Base-by-base conservation (phyloP, 2,888 invertebrate genomes). In the Tolmerus cingulatus region DNA sequence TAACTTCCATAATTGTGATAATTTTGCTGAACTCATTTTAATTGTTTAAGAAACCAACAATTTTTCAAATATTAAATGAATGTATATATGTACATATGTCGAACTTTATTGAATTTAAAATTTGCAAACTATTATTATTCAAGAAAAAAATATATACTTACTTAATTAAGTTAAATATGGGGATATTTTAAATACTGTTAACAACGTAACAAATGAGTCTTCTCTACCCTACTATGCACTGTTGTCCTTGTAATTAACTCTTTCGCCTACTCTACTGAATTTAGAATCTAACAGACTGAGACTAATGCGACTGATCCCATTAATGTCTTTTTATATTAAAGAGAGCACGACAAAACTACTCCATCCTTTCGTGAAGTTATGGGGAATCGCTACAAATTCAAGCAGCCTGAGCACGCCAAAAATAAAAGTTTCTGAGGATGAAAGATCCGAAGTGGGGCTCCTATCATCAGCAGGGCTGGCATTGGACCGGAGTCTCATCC, bases 271-370 rank as follows among this genome's bases (percentile, higher is more conserved):
- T 16, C 5, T 51, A 51, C n/a, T n/a, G n/a, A 5, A 19, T 51
- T 19, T 51, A 51, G n/a, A 51, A 51, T 5, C 51, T 5, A n/a
- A 51, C 19, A n/a, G 51, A 51, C 51, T 51, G 51, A 8, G 27
- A 66, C 14, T 66, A 23, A 66, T 12, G 23, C 14, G 23, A 23
- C 66, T 66, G 12, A 66, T 76, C 34, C 34, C 14, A 76, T 27
- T 76, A 27, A 34, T 27, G 27, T 34, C 76, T 19, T 86, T 76
- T 43, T 84, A 82, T 40, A 55, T 87, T 40, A 57, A 91, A 89
- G 92, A 92, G 90, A 92, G 92, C 89, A 91, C 92, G 90, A 92
- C 91, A 89, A 92, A 92, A 90, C 91, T 92, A 87, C 92, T 92
- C 91, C 92, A 92, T 88, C 91, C 91, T 88, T 91, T 91, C 88